Evolutionary conservation across 1,140 invertebrate genomes (phyloP).

Genomic region (Chironomus striatipennis): DNA sequence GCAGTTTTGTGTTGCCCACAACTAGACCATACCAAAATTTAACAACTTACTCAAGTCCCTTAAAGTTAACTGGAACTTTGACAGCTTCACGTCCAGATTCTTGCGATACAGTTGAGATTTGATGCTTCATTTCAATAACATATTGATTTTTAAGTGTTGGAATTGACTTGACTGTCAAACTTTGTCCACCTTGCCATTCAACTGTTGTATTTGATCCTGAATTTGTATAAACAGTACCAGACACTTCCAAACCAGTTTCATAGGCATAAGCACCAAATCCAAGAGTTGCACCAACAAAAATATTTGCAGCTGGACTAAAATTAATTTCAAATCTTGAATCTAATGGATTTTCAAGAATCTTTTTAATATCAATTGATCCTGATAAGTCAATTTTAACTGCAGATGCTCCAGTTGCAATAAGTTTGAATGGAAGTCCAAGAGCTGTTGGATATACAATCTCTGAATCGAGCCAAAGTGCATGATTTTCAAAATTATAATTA

Average conservation of each 20-base stretch:
- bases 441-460: constrained; percentile 71
- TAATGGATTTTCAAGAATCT: constrained; percentile 49
- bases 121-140: constrained; percentile 56
- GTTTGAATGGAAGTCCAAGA: constrained; percentile 63
- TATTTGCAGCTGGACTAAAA: constrained; percentile 59
- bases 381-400: constrained; percentile 59
- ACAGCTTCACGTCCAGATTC: constrained; percentile 48
- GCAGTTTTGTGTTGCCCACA: too few species aligned
- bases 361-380: constrained; percentile 60
- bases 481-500: constrained; percentile 46
- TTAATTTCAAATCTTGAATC: constrained; percentile 54
- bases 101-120: constrained; percentile 51
- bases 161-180: constrained; percentile 64
- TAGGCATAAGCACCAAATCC: constrained; percentile 64
- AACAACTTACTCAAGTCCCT: constrained; percentile 40
- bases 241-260: constrained; percentile 65
- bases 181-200: constrained; percentile 41
- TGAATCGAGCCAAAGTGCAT: constrained; percentile 66
- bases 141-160: constrained; percentile 73
- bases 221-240: constrained; percentile 63
- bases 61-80: constrained; percentile 46
- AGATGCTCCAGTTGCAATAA: constrained; percentile 61
- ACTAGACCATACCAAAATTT: too few species aligned
- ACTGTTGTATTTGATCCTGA: constrained; percentile 57
- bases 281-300: constrained; percentile 59